These are phyloP conservation scores for Balearica regulorum DNA, from an alignment of 2,797 vertebrate species.

Conservation along the genomic window DNA sequence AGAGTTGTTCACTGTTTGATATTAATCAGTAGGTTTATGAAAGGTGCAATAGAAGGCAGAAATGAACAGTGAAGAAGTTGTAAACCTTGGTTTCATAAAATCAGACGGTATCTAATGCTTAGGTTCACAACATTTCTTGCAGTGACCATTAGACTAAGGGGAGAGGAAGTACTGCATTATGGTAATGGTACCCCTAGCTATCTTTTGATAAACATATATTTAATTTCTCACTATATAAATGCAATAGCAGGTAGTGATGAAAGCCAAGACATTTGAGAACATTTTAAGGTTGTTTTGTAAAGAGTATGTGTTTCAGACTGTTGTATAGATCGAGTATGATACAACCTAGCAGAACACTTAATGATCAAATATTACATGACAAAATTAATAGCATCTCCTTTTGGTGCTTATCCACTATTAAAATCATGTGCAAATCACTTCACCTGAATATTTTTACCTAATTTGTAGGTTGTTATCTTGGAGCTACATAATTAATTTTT, in stretches of 20 bases:
- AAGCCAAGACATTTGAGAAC: neutral
- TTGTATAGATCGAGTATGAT: neutral
- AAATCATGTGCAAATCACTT: constrained; percentile 44
- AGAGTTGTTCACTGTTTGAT: constrained; percentile 78
- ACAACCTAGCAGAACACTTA: neutral
- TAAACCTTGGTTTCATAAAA: constrained; percentile 72
- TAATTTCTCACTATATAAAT: neutral
- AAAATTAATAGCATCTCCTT: constrained; percentile 16
- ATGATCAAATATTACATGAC: constrained; percentile 31
- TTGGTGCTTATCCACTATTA: constrained; percentile 34
- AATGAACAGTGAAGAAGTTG: constrained; percentile 71
- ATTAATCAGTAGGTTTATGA: constrained; percentile 83
- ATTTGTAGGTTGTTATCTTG: constrained; percentile 48
- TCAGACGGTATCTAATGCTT: neutral
- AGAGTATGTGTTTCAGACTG: neutral
- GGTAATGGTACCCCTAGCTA: neutral
- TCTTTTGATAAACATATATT: neutral
- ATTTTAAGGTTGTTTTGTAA: neutral
- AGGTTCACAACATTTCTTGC: constrained; percentile 45
- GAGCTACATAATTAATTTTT: constrained; percentile 47
- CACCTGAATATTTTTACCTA: constrained; percentile 51
- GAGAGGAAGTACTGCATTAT: neutral
- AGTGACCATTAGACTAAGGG: neutral
- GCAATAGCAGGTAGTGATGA: neutral
- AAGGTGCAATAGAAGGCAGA: constrained; percentile 73